Evolutionary conservation across 2,797 vertebrate species (phyloP), one percentile per base, ranked within the genome.

Genomic region (Intellagama lesueurii): DNA sequence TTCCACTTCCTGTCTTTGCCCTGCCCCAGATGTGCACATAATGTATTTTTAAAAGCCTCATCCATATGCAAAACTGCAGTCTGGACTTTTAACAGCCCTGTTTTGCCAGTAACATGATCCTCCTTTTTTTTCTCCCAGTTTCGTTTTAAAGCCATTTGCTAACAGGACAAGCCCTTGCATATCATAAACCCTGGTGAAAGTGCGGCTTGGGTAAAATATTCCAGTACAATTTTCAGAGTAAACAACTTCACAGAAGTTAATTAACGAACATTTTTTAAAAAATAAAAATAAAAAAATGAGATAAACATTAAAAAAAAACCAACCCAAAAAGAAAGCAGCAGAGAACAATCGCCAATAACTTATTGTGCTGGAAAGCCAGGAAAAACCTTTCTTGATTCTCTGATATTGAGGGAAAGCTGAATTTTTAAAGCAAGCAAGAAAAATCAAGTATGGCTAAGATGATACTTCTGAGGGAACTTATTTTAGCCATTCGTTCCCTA

Each of bases 231-330:
- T 98, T 97, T 94, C 96, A 98, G 98, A 97, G 95, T 97, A 96
- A 97, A 98, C 98, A 99, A 99, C 99, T 99, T 99, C 99, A 99
- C 98, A 98, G 98, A 99, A 99, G 99, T 99, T 97, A 99, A 98
- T 97, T 82, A 95, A 95, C 95, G 94, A 96, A 96, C 94, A 93
- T 93, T 93, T 94, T 81, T 76, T 32, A 77, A 66, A 77, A 86
- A 66, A 30, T 17, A 11, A 86, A 92, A 95, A 93, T 96, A 95
- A 96, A 4, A 22, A 22, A 75, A 26, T 30, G 14, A 56, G 95
- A 95, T 35, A 96, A 95, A 96, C 40, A 94, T 96, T 95, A 97
- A 97, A 64, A 75, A 5, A 56, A 85, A 75, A 26, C 2, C 69
- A 26, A 11, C 7, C 70, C n/a, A 28, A 96, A 96, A 96, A 44